Evolutionary conservation across 1,140 invertebrate genomes (phyloP), one percentile per base, ranked within the genome.

Genomic region (Drosophila tristis): DNA sequence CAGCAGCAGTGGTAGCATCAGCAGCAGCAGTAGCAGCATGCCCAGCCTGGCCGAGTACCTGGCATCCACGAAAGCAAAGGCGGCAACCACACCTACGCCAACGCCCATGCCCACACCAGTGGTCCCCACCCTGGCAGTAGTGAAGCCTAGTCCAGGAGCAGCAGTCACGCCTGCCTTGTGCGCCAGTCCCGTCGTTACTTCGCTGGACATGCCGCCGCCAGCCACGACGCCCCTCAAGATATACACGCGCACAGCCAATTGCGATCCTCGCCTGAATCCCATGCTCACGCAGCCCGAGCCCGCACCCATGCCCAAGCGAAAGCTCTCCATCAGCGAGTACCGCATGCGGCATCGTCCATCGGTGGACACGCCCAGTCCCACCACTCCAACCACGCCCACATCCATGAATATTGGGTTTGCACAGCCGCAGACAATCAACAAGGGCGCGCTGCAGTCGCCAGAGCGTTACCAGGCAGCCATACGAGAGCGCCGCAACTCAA

Each of bases 261-360:
- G 91, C 49, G 91, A 92, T 90, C 91, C 91, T 2, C 81, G 91
- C 0, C 57, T 92, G 11, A 92, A 92, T 73, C 91, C 91, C 5
- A 87, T 76, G 62, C 60, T 92, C 0, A 91, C 76, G 6, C 78
- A 86, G 8, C 91, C 91, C 0, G 91, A 91, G 45, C 89, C 91
- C 4, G 74, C 84, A 13, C 87, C 87, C 5, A 90, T 86, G 68
- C 91, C 91, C 5, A 92, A 92, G 35, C 85, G 91, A 3, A 92
- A 92, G 68, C 74, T 92, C 0, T 92, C 91, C 8, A 92, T 92
- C 4, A 92, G 91, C 50, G 91, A 92, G 61, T 92, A 92, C 55
- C 78, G 91, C 0, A 92, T 91, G 78, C 80, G 90, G 0, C 90
- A 91, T 67, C 72, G 90, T 42, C 90, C 76, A 2, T 89, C 90